These are phyloP conservation scores for Channa argus DNA, from an alignment of 2,113 vertebrate species.

Conservation along the genomic window DNA sequence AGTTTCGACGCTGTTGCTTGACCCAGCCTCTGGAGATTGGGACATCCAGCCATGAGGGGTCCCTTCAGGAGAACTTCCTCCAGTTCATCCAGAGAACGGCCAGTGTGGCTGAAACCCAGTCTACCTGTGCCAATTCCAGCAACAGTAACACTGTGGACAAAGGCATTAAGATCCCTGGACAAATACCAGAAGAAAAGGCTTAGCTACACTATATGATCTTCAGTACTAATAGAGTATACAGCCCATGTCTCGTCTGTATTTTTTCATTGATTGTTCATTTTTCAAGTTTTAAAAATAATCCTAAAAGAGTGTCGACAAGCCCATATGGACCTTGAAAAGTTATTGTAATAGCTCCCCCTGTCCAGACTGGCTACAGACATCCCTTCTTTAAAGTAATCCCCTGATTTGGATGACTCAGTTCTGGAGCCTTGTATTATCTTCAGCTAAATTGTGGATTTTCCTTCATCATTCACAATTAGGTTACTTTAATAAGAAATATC, in stretches of 20 bases:
- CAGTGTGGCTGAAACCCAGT: constrained; percentile 78
- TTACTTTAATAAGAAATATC: neutral
- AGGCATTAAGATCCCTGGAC: constrained; percentile 80
- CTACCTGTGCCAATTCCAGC: constrained; percentile 76
- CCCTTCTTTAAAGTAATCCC: neutral
- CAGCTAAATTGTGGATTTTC: neutral
- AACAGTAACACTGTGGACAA: constrained; percentile 82
- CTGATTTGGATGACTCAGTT: too few species aligned
- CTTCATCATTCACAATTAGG: neutral
- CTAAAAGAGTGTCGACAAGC: too few species aligned
- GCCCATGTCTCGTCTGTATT: neutral
- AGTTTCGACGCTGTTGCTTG: constrained; percentile 85
- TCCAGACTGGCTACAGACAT: neutral
- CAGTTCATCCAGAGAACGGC: constrained; percentile 88
- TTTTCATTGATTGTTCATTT: neutral
- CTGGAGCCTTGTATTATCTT: neutral
- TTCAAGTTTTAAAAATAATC: too few species aligned
- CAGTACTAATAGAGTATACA: neutral
- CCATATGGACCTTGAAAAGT: too few species aligned
- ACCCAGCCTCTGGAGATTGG: constrained; percentile 78
- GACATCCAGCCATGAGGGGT: constrained; percentile 85
- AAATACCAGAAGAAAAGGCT: constrained; percentile 82
- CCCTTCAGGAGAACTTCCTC: constrained; percentile 89
- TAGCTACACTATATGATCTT: constrained; percentile 52
- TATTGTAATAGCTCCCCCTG: neutral